Evolutionary conservation across 2,888 invertebrate genomes (phyloP), one percentile per base, ranked within the genome.

Genomic region (Poecilus cupreus): DNA sequence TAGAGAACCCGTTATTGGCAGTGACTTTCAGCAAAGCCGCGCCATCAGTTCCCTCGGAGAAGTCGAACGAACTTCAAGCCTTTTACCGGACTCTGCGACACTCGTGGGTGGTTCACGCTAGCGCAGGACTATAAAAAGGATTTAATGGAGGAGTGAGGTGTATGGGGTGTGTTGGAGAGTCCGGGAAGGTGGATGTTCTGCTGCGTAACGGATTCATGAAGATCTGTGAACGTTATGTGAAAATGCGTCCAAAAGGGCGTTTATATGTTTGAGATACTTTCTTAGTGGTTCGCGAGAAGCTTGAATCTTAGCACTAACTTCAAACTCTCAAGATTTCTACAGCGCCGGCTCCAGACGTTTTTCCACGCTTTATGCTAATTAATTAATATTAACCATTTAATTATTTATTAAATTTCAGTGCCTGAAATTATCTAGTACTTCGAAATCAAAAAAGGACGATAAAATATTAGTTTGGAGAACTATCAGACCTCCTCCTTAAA

Each of bases 221-320:
- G 70, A 70, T 70, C 70, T 70, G 70, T 70, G 70, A 70, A 70
- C 70, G 39, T 70, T 70, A 70, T 43, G 70, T 70, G 70, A 70
- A 70, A 60, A 54, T 60, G 60, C 60, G 60, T 13, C 32, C 24
- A 60, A 60, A 32, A 37, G 16, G 37, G 54, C 54, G 20, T 54
- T 54, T 54, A 54, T 54, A 54, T 54, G 20, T 54, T 3, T 22
- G 20, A 54, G 54, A 18, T 22, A 54, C 54, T 54, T 46, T 46
- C 46, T 46, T 46, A 46, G n/a, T 46, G 46, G 46, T n/a, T 46
- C 46, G 5, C n/a, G 46, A 10, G 46, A 46, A 13, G n/a, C n/a
- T 46, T 4, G 8, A 46, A 46, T 8, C 13, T 46, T 13, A 46
- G 1, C 46, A 3, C 46, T 46, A 46, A 46, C 46, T 46, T 4